Conservation (phyloP, 2,888 invertebrate species). For the Idaea dimidiata region DNA sequence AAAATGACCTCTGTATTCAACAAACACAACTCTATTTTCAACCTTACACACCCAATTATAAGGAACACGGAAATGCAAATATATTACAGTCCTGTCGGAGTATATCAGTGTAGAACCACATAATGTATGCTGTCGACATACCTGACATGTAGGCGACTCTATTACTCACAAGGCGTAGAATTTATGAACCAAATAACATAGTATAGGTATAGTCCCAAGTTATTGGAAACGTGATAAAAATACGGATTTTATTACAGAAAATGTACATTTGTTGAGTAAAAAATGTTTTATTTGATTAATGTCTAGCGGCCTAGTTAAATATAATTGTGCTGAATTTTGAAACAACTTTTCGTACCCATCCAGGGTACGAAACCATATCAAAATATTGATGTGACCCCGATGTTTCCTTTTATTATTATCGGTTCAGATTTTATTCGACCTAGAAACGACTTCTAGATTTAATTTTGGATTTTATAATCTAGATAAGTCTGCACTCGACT, state of each 20-base stretch:
- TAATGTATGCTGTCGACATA: constrained; percentile 67
- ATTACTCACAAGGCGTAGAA: constrained; percentile 63
- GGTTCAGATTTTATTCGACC: too few species aligned
- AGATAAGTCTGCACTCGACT: too few species aligned
- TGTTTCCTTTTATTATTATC: too few species aligned
- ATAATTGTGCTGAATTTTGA: not conserved
- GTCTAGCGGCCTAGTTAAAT: not conserved
- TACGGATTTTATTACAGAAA: constrained; percentile 45
- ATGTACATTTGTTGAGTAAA: not conserved
- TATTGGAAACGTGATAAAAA: constrained; percentile 74
- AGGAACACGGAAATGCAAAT: constrained; percentile 2
- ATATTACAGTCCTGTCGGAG: constrained; percentile 13
- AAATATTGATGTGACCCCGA: too few species aligned
- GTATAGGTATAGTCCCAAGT: constrained; percentile 45
- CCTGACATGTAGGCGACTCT: constrained; percentile 62
- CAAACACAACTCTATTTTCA: not conserved
- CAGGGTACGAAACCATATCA: too few species aligned
- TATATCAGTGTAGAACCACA: constrained; percentile 49
- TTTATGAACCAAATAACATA: constrained; percentile 70
- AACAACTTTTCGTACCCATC: too few species aligned
- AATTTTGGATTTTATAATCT: too few species aligned
- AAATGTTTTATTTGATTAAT: not conserved
- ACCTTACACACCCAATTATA: not conserved
- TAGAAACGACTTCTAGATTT: too few species aligned
- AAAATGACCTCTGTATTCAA: not conserved